Evolutionary conservation across 2,113 vertebrate species (phyloP).

Genomic region (Atractosteus spatula): DNA sequence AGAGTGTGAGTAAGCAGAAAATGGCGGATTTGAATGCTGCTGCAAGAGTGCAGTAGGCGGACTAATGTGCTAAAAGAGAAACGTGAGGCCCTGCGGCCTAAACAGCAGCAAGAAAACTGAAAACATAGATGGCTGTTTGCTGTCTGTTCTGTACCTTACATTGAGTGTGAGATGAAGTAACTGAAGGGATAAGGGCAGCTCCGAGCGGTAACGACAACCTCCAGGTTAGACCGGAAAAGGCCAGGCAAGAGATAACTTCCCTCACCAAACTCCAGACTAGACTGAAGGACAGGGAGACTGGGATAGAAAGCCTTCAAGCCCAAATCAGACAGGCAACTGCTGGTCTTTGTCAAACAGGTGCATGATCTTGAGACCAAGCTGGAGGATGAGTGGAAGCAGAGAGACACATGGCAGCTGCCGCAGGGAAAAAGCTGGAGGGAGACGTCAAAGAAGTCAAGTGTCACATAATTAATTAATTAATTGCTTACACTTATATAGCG

Average conservation of each 20-base stretch:
- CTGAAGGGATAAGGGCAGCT: constrained; percentile 93
- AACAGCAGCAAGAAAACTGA: constrained; percentile 88
- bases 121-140: constrained; percentile 77
- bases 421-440: constrained; percentile 94
- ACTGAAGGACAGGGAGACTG: too few relatives aligned
- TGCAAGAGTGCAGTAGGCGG: too few relatives aligned
- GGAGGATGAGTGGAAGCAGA: constrained; percentile 95
- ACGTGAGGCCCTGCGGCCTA: constrained; percentile 75
- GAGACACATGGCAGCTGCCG: constrained; percentile 72
- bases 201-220: constrained; percentile 95
- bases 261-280: too few relatives aligned
- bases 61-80: constrained; percentile 78
- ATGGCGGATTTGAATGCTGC: too few relatives aligned
- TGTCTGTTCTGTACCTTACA: too few relatives aligned
- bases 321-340: too few relatives aligned
- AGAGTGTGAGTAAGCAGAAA: too few relatives aligned
- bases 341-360: constrained; percentile 78
- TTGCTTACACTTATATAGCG: too few relatives aligned
- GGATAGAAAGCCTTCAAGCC: too few relatives aligned
- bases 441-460: constrained; percentile 90
- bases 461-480: too few relatives aligned
- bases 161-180: constrained; percentile 88
- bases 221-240: constrained; percentile 82
- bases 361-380: constrained; percentile 93
- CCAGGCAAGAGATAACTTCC: constrained; percentile 83